Evolutionary conservation across 64 coral and sea anemone species (phyloP).

Genomic region (Dendrophyllia cribrosa): DNA sequence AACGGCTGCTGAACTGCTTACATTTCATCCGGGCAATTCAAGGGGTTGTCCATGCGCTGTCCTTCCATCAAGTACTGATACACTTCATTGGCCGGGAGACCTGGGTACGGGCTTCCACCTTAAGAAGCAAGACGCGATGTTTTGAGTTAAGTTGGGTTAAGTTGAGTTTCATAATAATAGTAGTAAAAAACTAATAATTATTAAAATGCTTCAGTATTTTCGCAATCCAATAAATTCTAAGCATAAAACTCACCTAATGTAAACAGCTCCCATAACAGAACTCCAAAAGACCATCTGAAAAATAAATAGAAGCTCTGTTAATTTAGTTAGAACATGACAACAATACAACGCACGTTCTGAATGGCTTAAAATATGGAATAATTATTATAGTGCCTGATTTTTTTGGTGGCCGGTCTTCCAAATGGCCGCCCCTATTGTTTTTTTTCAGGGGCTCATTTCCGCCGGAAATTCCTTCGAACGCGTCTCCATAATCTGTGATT

Average conservation of each 20-base stretch:
- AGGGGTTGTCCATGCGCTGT: conserved; percentile 79
- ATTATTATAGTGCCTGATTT: no score
- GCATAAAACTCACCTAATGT: conserved; percentile 61
- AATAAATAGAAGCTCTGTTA: neutral
- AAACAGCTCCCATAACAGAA: conserved; percentile 90
- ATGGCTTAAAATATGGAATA: neutral
- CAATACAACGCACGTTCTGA: neutral
- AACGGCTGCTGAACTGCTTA: conserved; percentile 25
- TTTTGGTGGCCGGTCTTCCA: no score
- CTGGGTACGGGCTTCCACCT: conserved; percentile 92
- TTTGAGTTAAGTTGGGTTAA: neutral
- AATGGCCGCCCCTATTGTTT: no score
- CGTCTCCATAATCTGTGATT: no score
- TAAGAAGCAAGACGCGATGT: no score
- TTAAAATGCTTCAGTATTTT: neutral
- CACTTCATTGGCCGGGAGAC: conserved; percentile 89
- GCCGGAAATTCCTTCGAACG: no score
- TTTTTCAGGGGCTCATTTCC: no score
- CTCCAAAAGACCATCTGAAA: conserved; percentile 89
- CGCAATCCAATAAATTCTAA: neutral
- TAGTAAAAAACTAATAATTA: neutral
- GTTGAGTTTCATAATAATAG: neutral
- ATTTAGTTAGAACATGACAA: neutral
- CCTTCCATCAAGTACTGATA: conserved; percentile 92
- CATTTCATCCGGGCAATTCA: conserved; percentile 88